Evolutionary conservation across 2,888 invertebrate species (phyloP).

Genomic region (Dorcus parallelipipedus): DNA sequence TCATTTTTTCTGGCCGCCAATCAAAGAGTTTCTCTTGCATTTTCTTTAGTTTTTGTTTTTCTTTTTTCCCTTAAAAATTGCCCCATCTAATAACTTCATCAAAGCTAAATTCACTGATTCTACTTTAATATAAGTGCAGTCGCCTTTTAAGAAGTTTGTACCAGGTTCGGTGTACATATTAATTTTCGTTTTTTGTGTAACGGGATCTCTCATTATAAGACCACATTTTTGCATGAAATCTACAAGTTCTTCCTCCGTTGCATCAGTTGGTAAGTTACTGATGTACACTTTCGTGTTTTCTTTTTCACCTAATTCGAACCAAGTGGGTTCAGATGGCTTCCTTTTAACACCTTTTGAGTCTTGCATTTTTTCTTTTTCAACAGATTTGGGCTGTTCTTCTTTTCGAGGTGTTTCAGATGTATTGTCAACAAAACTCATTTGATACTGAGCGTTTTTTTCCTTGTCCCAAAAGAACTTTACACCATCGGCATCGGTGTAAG

Average conservation of each 20-base stretch:
- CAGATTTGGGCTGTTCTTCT: constrained; percentile 27
- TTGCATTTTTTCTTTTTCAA: constrained; percentile 42
- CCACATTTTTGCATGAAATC: constrained; percentile 96
- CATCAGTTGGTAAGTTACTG: constrained; percentile 82
- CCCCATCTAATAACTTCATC: constrained; percentile 88
- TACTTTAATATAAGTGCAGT: constrained; percentile 93
- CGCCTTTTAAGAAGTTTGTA: constrained; percentile 85
- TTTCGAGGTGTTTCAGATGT: constrained; percentile 30
- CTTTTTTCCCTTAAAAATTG: constrained; percentile 73
- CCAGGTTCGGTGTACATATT: constrained; percentile 86
- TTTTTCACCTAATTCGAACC: constrained; percentile 89
- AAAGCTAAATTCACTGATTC: constrained; percentile 94
- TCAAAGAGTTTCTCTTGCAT: constrained; percentile 92
- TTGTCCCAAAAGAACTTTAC: constrained; percentile 89
- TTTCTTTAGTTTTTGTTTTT: constrained; percentile 87
- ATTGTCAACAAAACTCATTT: constrained; percentile 80
- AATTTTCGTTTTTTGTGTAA: constrained; percentile 77
- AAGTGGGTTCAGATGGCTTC: constrained; percentile 58
- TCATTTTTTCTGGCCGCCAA: constrained; percentile 92
- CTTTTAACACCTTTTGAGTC: constrained; percentile 42
- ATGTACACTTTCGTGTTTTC: constrained; percentile 96
- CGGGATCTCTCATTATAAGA: constrained; percentile 83
- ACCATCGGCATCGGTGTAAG: constrained; percentile 83
- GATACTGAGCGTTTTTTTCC: constrained; percentile 85
- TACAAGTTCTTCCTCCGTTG: constrained; percentile 85